Conservation (phyloP, 2,888 invertebrate species). For the Fragum sueziense region DNA sequence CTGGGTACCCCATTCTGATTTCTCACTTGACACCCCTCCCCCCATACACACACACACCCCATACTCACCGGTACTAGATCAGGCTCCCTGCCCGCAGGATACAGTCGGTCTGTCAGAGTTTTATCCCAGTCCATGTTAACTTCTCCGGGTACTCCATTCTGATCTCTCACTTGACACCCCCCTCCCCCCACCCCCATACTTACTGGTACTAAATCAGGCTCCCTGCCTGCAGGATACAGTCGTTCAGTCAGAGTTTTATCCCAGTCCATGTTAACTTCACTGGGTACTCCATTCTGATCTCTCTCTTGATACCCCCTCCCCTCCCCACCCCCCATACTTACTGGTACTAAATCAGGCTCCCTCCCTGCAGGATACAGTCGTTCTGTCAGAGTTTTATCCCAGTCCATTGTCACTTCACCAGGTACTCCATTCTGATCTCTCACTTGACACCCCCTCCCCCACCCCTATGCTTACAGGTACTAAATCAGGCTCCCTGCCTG, state of each 20-base stretch:
- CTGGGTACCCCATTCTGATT: conserved; percentile 45
- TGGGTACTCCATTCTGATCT: conserved; percentile 45
- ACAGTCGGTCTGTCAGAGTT: conserved; percentile 53
- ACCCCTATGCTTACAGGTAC: conserved; percentile 63
- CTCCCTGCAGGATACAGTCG: conserved; percentile 53
- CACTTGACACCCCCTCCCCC: conserved; percentile 60
- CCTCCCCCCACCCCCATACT: no score
- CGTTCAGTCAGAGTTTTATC: conserved; percentile 54
- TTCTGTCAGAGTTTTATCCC: conserved; percentile 53
- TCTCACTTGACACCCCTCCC: conserved; percentile 62
- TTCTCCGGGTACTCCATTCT: conserved; percentile 27
- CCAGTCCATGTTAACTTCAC: conserved; percentile 35
- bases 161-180: conserved; percentile 64
- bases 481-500: conserved; percentile 40
- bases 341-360: conserved; percentile 45
- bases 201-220: conserved; percentile 50
- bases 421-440: conserved; percentile 50
- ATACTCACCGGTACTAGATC: conserved; percentile 51
- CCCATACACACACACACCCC: no score
- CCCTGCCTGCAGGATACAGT: conserved; percentile 46
- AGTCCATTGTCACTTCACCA: conserved; percentile 28
- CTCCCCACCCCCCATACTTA: no score
- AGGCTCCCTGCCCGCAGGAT: conserved; percentile 39
- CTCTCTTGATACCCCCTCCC: no score
- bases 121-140: conserved; percentile 44